Conservation (phyloP, 2,113 vertebrate genomes). For the Seriola aureovittata region DNA sequence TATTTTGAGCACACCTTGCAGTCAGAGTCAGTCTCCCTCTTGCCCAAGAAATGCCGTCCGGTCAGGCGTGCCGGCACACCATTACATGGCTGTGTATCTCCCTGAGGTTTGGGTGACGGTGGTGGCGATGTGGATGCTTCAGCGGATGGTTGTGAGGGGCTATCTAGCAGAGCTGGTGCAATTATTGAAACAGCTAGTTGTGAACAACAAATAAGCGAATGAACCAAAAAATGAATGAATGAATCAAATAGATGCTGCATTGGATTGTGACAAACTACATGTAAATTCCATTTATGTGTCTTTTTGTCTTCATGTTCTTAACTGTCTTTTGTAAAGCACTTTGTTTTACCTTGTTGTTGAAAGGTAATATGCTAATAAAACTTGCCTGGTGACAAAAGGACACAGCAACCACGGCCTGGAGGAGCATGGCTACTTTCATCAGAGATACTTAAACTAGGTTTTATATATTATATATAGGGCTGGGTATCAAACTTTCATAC, state of each 20-base stretch:
- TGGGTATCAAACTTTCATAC: no score
- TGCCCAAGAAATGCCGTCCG: slow-evolving; percentile 76
- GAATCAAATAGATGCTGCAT: slow-evolving; percentile 17
- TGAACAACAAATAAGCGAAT: slow-evolving; percentile 52
- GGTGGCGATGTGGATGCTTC: slow-evolving; percentile 54
- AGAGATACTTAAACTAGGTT: background rate
- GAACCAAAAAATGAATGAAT: slow-evolving; percentile 21
- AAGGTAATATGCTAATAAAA: background rate
- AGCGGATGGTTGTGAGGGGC: slow-evolving; percentile 38
- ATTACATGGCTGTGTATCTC: slow-evolving; percentile 10
- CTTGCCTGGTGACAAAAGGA: background rate
- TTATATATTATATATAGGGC: background rate
- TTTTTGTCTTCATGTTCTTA: background rate
- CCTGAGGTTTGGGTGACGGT: slow-evolving; percentile 42
- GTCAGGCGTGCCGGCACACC: slow-evolving; percentile 69
- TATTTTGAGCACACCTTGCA: slow-evolving; percentile 72
- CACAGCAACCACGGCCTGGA: background rate
- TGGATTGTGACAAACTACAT: slow-evolving; percentile 5
- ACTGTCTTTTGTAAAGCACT: background rate
- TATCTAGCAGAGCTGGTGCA: slow-evolving; percentile 70
- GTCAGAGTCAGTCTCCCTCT: slow-evolving; percentile 49
- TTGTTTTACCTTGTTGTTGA: background rate
- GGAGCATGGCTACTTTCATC: background rate
- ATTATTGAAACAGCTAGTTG: slow-evolving; percentile 71
- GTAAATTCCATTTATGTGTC: background rate